Percentiles rank a stretch among this genome's conserved stretches.
Evolutionary conservation across 2,113 vertebrate species (phyloP).

Genomic region (Plestiodon gilberti): DNA sequence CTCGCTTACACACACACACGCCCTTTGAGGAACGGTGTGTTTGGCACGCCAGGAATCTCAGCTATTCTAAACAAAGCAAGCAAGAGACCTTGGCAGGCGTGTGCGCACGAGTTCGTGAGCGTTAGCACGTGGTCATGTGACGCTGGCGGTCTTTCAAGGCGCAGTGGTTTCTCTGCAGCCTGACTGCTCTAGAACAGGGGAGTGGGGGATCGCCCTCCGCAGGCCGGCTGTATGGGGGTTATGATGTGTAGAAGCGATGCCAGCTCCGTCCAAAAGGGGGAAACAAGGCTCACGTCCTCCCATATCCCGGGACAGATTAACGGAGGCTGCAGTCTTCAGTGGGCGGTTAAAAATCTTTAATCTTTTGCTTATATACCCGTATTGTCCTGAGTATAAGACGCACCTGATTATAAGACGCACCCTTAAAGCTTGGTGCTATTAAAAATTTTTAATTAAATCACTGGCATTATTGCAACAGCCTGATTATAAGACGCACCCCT

Average conservation of each 20-base stretch:
- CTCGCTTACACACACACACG: not conserved
- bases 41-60: not conserved
- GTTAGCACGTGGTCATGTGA: not conserved
- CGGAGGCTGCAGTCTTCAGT: too few relatives aligned
- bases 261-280: not conserved
- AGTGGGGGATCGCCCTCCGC: not conserved
- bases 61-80: conserved; percentile 14
- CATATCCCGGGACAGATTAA: not conserved
- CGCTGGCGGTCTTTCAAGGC: not conserved
- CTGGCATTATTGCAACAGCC: too few relatives aligned
- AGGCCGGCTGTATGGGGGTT: not conserved
- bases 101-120: not conserved
- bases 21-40: not conserved
- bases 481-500: too few relatives aligned
- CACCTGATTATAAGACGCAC: too few relatives aligned
- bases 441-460: too few relatives aligned
- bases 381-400: too few relatives aligned
- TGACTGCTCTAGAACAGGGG: not conserved
- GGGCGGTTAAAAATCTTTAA: too few relatives aligned
- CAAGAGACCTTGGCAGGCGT: not conserved
- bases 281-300: not conserved
- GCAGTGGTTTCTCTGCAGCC: not conserved
- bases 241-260: not conserved
- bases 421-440: too few relatives aligned
- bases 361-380: too few relatives aligned